These are phyloP conservation scores for Paracyprichromis sp. DNA, from an alignment of 2,113 vertebrate species.

Conservation along the genomic window DNA sequence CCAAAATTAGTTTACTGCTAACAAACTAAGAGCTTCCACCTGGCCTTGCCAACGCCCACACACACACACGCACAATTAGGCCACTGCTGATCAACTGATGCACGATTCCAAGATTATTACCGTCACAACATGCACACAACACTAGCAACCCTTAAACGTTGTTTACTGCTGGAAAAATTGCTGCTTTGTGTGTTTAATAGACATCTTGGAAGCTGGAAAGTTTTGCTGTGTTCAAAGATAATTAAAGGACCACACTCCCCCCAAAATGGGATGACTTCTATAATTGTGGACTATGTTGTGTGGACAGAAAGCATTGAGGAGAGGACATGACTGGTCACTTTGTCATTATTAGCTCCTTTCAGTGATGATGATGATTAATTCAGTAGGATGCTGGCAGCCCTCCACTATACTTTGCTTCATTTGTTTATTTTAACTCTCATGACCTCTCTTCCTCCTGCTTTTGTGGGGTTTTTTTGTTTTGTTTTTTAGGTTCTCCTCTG, in stretches of 20 bases:
- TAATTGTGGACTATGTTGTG: conserved; percentile 28
- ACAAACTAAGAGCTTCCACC: conserved; percentile 62
- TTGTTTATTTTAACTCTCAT: conserved; percentile 30
- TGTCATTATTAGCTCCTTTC: conserved; percentile 60
- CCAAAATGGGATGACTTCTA: conserved; percentile 28
- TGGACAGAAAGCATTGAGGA: conserved; percentile 20
- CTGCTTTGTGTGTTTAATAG: conserved; percentile 24
- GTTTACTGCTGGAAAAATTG: background rate
- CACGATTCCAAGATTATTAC: conserved; percentile 11
- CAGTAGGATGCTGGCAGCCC: conserved; percentile 33
- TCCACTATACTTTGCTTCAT: conserved; percentile 24
- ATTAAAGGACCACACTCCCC: conserved; percentile 23
- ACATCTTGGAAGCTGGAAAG: conserved; percentile 20
- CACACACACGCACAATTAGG: background rate
- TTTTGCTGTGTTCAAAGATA: conserved; percentile 6
- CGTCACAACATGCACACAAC: conserved; percentile 7
- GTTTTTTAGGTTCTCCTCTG: background rate
- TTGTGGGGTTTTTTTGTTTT: background rate
- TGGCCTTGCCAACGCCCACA: conserved; percentile 13
- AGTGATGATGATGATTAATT: conserved; percentile 58
- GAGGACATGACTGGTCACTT: conserved; percentile 47
- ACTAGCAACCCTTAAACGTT: background rate
- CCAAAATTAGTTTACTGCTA: conserved; percentile 49
- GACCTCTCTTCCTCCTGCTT: background rate
- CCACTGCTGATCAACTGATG: conserved; percentile 8